phyloP scores from a whole-genome alignment of 2,888 invertebrate genomes.

The Hydrotaea cyrtoneurina region DNA sequence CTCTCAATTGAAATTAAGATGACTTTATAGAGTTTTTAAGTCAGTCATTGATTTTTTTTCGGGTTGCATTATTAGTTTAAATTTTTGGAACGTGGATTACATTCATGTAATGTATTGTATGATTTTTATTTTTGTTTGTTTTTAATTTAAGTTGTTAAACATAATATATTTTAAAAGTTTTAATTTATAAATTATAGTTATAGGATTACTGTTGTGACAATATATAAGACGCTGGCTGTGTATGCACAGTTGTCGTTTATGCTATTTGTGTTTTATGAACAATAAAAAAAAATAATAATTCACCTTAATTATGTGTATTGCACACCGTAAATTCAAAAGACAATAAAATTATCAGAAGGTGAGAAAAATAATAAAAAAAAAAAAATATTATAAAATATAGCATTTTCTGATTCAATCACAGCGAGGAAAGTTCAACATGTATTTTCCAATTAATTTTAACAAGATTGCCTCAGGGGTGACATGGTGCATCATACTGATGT shows the following conservation, averaged over 20 bases:
- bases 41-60: no score
- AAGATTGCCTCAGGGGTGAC: no score
- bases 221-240: not conserved
- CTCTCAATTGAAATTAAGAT: no score
- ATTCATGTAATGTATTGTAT: conserved; percentile 19
- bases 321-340: not conserved
- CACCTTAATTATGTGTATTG: not conserved
- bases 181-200: not conserved
- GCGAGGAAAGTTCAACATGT: no score
- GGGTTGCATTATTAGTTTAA: not conserved
- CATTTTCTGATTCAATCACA: not conserved
- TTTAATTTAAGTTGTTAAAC: conserved; percentile 33
- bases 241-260: not conserved
- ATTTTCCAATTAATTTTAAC: no score
- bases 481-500: no score
- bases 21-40: no score
- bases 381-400: not conserved
- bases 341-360: not conserved
- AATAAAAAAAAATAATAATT: not conserved
- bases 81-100: conserved; percentile 28
- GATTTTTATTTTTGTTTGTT: not conserved
- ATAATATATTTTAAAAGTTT: not conserved
- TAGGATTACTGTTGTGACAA: not conserved
- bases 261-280: not conserved
- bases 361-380: not conserved